A percentile compares a stretch with the other conserved stretches of the same genome.
These are phyloP conservation scores for Elachura formosa DNA, from an alignment of 2,113 vertebrate species.

Conservation along the genomic window DNA sequence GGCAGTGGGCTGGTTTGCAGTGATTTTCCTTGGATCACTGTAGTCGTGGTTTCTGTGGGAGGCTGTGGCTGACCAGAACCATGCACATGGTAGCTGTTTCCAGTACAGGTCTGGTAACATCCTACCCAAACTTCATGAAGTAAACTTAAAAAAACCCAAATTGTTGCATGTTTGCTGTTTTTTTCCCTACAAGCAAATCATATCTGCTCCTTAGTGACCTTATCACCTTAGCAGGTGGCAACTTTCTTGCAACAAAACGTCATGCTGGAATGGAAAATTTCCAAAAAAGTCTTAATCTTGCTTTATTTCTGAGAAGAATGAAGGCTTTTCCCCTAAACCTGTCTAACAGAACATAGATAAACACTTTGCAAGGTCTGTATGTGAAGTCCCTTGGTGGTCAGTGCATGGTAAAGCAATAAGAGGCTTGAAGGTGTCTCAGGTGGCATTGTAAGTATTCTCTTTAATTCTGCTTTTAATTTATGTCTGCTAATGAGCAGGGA, in stretches of 20 bases:
- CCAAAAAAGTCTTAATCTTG: not conserved
- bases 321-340: not conserved
- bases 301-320: not conserved
- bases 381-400: not conserved
- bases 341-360: not conserved
- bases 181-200: not conserved
- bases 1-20: not conserved
- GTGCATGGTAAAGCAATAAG: not conserved
- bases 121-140: not conserved
- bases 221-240: not conserved
- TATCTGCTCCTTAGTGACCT: not conserved
- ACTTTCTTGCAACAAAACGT: not conserved
- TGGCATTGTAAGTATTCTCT: not conserved
- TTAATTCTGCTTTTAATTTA: slow-evolving; percentile 42
- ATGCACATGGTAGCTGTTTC: not conserved
- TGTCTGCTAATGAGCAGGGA: not conserved
- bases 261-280: not conserved
- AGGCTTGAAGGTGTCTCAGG: not conserved
- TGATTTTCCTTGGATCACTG: not conserved
- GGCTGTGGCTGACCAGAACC: not conserved
- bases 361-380: not conserved
- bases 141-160: not conserved
- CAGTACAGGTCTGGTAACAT: not conserved
- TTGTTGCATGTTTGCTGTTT: not conserved
- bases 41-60: not conserved